A percentile compares a stretch with the other conserved stretches of the same genome.
Evolutionary conservation across 2,888 invertebrate genomes (phyloP).

Genomic region (Lapara coniferarum): DNA sequence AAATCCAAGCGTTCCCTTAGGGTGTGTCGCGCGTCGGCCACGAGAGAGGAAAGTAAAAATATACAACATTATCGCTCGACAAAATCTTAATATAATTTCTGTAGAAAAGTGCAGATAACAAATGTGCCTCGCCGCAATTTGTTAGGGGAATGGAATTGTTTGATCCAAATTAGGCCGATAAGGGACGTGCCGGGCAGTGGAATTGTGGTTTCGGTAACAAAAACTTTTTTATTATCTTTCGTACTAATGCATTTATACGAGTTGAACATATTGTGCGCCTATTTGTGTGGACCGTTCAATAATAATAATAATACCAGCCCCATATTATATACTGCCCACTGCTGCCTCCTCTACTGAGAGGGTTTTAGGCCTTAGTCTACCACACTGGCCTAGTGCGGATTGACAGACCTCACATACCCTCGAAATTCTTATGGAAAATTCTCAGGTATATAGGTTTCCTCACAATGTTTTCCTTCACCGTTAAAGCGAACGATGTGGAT

Average conservation of each 20-base stretch:
- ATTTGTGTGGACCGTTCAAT: constrained; percentile 43
- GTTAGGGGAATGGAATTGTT: constrained; percentile 75
- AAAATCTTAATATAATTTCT: constrained; percentile 81
- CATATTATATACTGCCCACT: no score
- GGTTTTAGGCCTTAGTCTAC: no score
- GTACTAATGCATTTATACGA: constrained; percentile 49
- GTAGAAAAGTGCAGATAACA: constrained; percentile 77
- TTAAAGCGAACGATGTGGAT: no score
- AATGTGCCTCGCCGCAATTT: constrained; percentile 74
- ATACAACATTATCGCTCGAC: constrained; percentile 73
- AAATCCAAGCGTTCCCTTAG: constrained; percentile 61
- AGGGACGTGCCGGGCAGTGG: constrained; percentile 64
- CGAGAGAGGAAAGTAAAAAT: constrained; percentile 66
- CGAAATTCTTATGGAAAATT: no score
- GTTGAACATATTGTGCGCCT: constrained; percentile 46
- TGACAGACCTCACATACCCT: no score
- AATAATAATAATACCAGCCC: no score
- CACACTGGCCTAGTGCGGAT: no score
- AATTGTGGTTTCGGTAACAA: constrained; percentile 56
- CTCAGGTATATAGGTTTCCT: no score
- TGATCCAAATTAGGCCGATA: constrained; percentile 79
- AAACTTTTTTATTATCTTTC: constrained; percentile 69
- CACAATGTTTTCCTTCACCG: no score
- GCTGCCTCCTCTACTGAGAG: no score
- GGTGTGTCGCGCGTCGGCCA: constrained; percentile 52